Conservation (phyloP, 2,888 invertebrate species). For the Trichogramma dendrolimi region DNA sequence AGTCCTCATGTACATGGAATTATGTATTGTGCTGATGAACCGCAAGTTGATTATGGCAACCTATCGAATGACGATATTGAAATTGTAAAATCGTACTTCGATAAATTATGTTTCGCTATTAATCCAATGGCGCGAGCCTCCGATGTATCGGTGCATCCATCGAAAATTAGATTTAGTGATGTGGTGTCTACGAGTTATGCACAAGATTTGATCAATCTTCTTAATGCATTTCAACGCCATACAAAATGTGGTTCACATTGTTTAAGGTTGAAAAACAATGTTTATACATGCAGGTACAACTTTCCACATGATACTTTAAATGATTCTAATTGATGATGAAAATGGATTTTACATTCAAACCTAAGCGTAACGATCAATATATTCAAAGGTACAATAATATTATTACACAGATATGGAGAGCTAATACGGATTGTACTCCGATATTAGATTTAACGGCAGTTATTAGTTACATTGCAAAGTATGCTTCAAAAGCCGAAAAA, state of each 20-base stretch:
- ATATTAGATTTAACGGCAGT: neutral
- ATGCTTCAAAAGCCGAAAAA: neutral
- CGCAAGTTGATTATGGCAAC: neutral
- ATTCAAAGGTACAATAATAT: neutral
- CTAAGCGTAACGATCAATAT: neutral
- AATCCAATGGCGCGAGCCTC: neutral
- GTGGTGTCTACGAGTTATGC: neutral
- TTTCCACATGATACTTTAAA: neutral
- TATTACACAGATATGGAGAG: slow-evolving; percentile 1
- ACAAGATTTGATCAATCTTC: neutral
- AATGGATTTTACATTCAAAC: neutral
- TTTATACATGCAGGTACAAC: neutral
- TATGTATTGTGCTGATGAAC: too few relatives aligned
- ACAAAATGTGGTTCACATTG: neutral
- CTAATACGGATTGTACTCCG: slow-evolving; percentile 2
- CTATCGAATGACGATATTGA: neutral
- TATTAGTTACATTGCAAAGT: slow-evolving; percentile 1
- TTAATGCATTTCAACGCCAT: slow-evolving; percentile 11
- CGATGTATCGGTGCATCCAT: neutral
- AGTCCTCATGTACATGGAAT: slow-evolving; percentile 6
- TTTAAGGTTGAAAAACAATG: neutral
- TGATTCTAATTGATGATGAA: neutral
- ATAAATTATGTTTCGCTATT: neutral
- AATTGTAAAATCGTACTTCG: neutral
- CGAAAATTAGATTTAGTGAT: neutral